Evolutionary conservation across 2,113 vertebrate species (phyloP).

Genomic region (Siniperca chuatsi): DNA sequence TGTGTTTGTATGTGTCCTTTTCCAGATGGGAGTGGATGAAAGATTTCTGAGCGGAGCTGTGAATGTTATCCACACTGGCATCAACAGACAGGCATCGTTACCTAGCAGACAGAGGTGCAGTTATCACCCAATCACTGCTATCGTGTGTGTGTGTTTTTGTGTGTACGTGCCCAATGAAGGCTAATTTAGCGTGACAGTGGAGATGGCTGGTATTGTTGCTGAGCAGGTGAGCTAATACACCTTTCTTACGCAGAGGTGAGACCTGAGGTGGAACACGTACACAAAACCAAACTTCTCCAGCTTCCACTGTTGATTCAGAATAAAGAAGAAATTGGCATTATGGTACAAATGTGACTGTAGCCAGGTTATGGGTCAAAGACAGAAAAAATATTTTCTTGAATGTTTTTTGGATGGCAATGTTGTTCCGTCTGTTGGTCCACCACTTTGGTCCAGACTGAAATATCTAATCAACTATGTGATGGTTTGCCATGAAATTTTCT

Average conservation of each 20-base stretch:
- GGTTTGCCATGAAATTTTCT: background rate
- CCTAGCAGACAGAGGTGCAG: slow-evolving; percentile 76
- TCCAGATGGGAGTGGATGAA: slow-evolving; percentile 51
- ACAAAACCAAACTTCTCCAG: slow-evolving; percentile 21
- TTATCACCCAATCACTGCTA: slow-evolving; percentile 80
- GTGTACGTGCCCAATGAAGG: slow-evolving; percentile 62
- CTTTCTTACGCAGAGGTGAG: slow-evolving; percentile 41
- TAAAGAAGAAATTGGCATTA: background rate
- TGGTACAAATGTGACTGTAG: background rate
- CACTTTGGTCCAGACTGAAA: background rate
- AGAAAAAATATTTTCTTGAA: background rate
- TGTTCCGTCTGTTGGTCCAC: background rate
- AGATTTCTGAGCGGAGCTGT: slow-evolving; percentile 66
- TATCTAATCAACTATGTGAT: too few species aligned
- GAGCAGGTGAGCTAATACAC: slow-evolving; percentile 86
- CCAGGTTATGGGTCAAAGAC: background rate
- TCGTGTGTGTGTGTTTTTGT: background rate
- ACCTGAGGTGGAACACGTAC: slow-evolving; percentile 73
- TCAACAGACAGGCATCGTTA: slow-evolving; percentile 82
- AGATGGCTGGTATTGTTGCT: slow-evolving; percentile 72
- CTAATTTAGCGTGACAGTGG: slow-evolving; percentile 82
- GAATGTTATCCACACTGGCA: slow-evolving; percentile 84
- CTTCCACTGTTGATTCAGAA: background rate
- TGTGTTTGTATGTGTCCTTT: slow-evolving; percentile 21
- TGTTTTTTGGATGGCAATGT: background rate